A percentile compares a stretch with the other conserved stretches of the same genome.
Conservation (phyloP, 2,888 invertebrate species). For the Pogonocherus hispidulus region DNA sequence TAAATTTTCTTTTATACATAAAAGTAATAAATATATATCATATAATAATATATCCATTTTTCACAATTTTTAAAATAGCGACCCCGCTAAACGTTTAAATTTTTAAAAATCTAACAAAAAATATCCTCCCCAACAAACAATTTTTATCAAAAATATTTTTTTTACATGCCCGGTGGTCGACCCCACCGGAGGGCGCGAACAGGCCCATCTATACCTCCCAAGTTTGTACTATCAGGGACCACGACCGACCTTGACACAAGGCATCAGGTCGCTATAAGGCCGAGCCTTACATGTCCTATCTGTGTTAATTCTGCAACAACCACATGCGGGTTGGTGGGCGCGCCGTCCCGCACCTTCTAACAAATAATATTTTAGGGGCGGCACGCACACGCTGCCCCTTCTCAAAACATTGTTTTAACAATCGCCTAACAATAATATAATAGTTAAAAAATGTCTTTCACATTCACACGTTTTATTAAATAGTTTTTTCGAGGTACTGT, state of each 20-base stretch:
- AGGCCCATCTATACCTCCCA: slow-evolving; percentile 66
- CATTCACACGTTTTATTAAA: slow-evolving; percentile 58
- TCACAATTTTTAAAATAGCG: slow-evolving; percentile 68
- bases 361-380: slow-evolving; percentile 56
- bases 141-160: slow-evolving; percentile 78
- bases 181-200: slow-evolving; percentile 39
- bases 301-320: slow-evolving; percentile 63
- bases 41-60: slow-evolving; percentile 69
- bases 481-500: slow-evolving; percentile 22
- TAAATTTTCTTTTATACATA: slow-evolving; percentile 68
- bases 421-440: slow-evolving; percentile 69
- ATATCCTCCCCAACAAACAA: slow-evolving; percentile 74
- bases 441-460: slow-evolving; percentile 65
- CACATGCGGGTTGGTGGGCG: slow-evolving; percentile 52
- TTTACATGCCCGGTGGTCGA: slow-evolving; percentile 63
- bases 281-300: slow-evolving; percentile 54
- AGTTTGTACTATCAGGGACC: slow-evolving; percentile 69
- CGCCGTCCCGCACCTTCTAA: slow-evolving; percentile 53
- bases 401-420: slow-evolving; percentile 65
- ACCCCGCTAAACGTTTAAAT: slow-evolving; percentile 63
- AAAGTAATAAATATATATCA: slow-evolving; percentile 68
- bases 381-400: slow-evolving; percentile 40
- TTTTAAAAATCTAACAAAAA: slow-evolving; percentile 72
- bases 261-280: slow-evolving; percentile 61
- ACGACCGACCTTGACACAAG: slow-evolving; percentile 66